Evolutionary conservation across 2,797 vertebrate genomes (phyloP).

Genomic region (Eospalax fontanierii): DNA sequence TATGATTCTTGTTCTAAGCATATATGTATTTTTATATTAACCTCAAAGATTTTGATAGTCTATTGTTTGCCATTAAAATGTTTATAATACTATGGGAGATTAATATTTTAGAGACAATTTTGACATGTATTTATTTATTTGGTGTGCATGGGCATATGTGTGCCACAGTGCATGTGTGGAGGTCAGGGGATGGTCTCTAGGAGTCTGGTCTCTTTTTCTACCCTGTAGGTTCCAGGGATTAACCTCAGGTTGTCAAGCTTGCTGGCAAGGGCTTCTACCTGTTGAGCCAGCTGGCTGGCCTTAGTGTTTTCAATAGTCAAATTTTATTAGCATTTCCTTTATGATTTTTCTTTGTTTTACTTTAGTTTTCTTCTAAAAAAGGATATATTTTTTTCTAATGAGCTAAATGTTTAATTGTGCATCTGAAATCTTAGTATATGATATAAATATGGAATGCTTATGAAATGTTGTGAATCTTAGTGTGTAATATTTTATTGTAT

Average conservation of each 20-base stretch:
- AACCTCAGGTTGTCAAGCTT: background rate
- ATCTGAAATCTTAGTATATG: constrained; percentile 6
- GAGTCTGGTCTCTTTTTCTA: background rate
- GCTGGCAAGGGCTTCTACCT: background rate
- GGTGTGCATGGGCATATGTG: background rate
- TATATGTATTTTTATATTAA: background rate
- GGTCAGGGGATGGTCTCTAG: background rate
- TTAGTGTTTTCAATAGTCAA: background rate
- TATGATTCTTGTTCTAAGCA: background rate
- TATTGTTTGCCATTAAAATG: background rate
- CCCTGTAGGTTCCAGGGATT: background rate
- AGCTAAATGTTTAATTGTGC: background rate
- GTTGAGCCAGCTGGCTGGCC: background rate
- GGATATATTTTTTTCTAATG: background rate
- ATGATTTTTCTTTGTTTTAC: background rate
- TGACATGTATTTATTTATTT: background rate
- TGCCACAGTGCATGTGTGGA: background rate
- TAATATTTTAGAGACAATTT: background rate
- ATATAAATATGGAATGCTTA: background rate
- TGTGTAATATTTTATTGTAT: constrained; percentile 46
- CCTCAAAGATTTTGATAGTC: background rate
- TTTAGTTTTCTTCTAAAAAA: background rate
- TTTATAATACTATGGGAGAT: constrained; percentile 24
- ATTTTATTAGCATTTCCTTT: background rate
- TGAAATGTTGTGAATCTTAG: too few relatives aligned